Percentiles rank a stretch among this genome's conserved stretches.
Conservation (phyloP, 2,888 invertebrate species). For the Habrosyne pyritoides region DNA sequence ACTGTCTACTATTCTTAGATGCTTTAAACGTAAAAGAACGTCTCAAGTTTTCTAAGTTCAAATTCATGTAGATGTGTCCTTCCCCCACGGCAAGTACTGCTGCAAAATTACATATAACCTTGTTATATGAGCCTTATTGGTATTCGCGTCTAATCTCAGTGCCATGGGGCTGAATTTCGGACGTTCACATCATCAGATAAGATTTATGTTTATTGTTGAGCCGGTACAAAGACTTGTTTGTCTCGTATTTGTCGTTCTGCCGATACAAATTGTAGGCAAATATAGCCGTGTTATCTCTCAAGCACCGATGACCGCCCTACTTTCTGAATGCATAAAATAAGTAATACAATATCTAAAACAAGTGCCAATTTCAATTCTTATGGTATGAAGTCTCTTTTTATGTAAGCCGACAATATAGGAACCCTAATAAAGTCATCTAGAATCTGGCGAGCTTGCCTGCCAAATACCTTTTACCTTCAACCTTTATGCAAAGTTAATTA, state of each 20-base stretch:
- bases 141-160: slow-evolving; percentile 9
- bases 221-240: slow-evolving; percentile 50
- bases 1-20: too few species aligned
- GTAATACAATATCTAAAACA: slow-evolving; percentile 19
- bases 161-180: slow-evolving; percentile 17
- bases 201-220: slow-evolving; percentile 45
- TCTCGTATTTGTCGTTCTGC: slow-evolving; percentile 46
- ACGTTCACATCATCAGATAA: slow-evolving; percentile 27
- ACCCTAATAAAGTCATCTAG: background rate
- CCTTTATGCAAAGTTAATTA: slow-evolving; percentile 1
- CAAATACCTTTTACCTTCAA: background rate
- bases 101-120: too few species aligned
- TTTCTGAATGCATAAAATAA: slow-evolving; percentile 28
- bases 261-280: slow-evolving; percentile 14
- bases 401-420: background rate
- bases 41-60: too few species aligned
- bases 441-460: background rate
- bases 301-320: slow-evolving; percentile 15
- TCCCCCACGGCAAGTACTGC: too few species aligned
- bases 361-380: slow-evolving; percentile 6
- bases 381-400: background rate
- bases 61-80: too few species aligned
- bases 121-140: slow-evolving; percentile 18
- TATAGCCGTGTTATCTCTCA: slow-evolving; percentile 23
- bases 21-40: too few species aligned